Evolutionary conservation across 2,113 vertebrate genomes (phyloP).

Genomic region (Oxyura jamaicensis): DNA sequence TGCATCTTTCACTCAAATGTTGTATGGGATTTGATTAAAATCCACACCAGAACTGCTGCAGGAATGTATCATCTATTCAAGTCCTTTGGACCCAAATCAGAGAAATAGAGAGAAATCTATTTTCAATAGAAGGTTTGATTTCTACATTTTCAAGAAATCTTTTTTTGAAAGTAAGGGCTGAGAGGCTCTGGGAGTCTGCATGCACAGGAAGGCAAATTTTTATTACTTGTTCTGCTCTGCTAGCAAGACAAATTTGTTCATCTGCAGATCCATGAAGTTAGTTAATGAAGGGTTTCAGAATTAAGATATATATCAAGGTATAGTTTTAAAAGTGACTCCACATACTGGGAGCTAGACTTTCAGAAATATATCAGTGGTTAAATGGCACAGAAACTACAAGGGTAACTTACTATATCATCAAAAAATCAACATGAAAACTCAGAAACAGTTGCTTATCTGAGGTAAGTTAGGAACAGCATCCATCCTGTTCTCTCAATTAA

Average conservation of each 20-base stretch:
- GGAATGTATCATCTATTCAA: background rate
- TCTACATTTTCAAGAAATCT: background rate
- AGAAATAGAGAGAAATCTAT: background rate
- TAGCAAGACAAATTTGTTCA: slow-evolving; percentile 24
- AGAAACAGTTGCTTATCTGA: background rate
- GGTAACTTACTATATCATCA: background rate
- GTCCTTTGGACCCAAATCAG: background rate
- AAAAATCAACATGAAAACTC: background rate
- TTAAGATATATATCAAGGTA: background rate
- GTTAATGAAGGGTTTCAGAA: background rate
- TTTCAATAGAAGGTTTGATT: background rate
- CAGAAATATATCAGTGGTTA: background rate
- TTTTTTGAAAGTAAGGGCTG: background rate
- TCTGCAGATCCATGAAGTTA: background rate
- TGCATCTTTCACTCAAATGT: background rate
- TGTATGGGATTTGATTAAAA: slow-evolving; percentile 11
- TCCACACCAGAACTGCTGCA: background rate
- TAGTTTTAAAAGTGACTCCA: background rate
- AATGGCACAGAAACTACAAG: background rate
- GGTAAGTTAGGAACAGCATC: background rate
- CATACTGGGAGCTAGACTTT: background rate
- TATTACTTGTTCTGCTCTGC: slow-evolving; percentile 6
- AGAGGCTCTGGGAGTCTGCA: background rate
- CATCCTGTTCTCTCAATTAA: background rate
- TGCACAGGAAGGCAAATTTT: background rate